These are phyloP conservation scores for Galendromus occidentalis DNA, from an alignment of 1,140 invertebrate genomes.

Conservation along the genomic window DNA sequence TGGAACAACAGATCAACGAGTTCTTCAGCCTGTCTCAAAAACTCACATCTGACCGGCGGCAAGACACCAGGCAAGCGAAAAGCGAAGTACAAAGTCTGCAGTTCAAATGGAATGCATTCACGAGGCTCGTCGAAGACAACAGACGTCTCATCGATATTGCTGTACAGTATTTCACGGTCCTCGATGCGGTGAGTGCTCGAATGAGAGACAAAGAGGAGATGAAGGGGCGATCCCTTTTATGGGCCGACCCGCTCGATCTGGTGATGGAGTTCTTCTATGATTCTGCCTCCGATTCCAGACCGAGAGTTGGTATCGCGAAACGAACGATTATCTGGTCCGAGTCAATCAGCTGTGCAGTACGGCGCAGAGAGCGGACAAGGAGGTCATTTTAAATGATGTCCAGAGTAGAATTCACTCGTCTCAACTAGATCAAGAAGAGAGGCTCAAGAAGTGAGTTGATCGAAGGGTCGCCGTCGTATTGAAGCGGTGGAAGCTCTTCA, in stretches of 20 bases:
- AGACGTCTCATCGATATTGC: slow-evolving; percentile 36
- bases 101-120: slow-evolving; percentile 49
- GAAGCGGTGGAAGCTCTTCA: no score
- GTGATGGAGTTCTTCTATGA: no score
- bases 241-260: no score
- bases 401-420: background rate
- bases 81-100: slow-evolving; percentile 43
- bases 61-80: slow-evolving; percentile 38
- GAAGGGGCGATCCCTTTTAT: no score
- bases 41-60: slow-evolving; percentile 36
- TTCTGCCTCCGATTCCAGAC: background rate
- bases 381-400: background rate
- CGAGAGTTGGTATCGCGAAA: background rate
- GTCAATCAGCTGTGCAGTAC: background rate
- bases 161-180: slow-evolving; percentile 35
- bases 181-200: slow-evolving; percentile 34
- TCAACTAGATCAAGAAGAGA: background rate
- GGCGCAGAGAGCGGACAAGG: slow-evolving; percentile 3
- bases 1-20: slow-evolving; percentile 47
- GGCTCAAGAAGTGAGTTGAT: background rate
- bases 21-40: slow-evolving; percentile 48
- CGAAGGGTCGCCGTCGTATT: no score
- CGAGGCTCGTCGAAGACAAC: slow-evolving; percentile 43
- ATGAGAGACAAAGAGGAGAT: no score
- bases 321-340: slow-evolving; percentile 1